Evolutionary conservation across 2,888 invertebrate species (phyloP).

Genomic region (Pachymerium ferrugineum): DNA sequence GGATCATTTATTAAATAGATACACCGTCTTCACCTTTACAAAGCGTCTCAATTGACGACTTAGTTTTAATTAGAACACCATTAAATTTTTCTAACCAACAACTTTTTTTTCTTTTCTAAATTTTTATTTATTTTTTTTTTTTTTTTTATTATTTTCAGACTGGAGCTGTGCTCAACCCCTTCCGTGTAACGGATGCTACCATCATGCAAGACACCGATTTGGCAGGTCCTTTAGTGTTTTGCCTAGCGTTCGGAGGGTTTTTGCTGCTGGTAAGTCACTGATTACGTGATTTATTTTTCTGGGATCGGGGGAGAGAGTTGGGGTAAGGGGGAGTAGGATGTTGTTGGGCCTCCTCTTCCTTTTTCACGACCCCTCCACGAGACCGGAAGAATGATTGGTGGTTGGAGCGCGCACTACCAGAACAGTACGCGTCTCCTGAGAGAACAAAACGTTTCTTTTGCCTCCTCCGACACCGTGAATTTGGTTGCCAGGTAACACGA

Average conservation of each 20-base stretch:
- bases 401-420: neutral
- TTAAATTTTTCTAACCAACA: neutral
- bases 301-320: too few relatives aligned
- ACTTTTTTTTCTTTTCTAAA: neutral
- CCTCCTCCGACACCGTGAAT: neutral
- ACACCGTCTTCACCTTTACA: neutral
- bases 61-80: neutral
- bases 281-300: neutral
- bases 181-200: slow-evolving; percentile 64
- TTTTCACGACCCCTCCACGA: slow-evolving; percentile 1
- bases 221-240: slow-evolving; percentile 87
- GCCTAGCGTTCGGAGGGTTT: slow-evolving; percentile 65
- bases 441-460: slow-evolving; percentile 14
- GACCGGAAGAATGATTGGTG: slow-evolving; percentile 16
- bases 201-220: slow-evolving; percentile 78
- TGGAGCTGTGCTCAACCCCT: slow-evolving; percentile 40
- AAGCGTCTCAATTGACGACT: neutral
- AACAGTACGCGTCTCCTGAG: neutral
- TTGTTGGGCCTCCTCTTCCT: slow-evolving; percentile 4
- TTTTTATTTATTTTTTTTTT: neutral
- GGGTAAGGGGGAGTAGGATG: too few relatives aligned
- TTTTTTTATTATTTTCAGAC: too few relatives aligned
- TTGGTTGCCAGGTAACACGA: slow-evolving; percentile 13
- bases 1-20: slow-evolving; percentile 20
- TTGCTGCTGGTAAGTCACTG: slow-evolving; percentile 49